Conservation (phyloP, 23 tunicate species). For the Botrylloides violaceus region DNA sequence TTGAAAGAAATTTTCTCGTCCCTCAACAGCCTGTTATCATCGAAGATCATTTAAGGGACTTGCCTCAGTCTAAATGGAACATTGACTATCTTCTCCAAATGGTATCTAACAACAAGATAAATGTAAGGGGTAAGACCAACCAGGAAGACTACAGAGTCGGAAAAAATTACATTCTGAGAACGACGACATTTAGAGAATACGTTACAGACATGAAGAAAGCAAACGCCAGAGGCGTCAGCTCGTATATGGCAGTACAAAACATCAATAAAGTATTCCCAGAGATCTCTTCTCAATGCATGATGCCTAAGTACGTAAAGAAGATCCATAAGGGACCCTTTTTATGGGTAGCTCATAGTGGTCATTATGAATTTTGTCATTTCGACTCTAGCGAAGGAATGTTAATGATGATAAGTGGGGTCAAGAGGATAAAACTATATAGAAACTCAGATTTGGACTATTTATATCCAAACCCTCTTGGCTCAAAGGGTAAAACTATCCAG, state of each 20-base stretch:
- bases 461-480: slow-evolving; percentile 92
- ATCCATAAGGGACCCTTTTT: slow-evolving; percentile 91
- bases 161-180: slow-evolving; percentile 52
- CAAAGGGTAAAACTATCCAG: slow-evolving; percentile 94
- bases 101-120: slow-evolving; percentile 59
- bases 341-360: slow-evolving; percentile 86
- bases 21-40: slow-evolving; percentile 55
- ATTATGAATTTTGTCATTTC: slow-evolving; percentile 95
- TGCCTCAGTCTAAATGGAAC: slow-evolving; percentile 62
- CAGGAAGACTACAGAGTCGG: slow-evolving; percentile 66
- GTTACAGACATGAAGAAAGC: slow-evolving; percentile 40
- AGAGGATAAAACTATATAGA: slow-evolving; percentile 51
- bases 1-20: slow-evolving; percentile 46
- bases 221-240: slow-evolving; percentile 34
- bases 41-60: slow-evolving; percentile 25
- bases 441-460: slow-evolving; percentile 53
- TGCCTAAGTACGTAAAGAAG: slow-evolving; percentile 63
- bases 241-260: slow-evolving; percentile 96
- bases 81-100: slow-evolving; percentile 47
- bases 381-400: slow-evolving; percentile 96
- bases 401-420: slow-evolving; percentile 92
- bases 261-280: slow-evolving; percentile 80
- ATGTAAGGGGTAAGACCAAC: slow-evolving; percentile 77
- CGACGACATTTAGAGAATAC: slow-evolving; percentile 73
- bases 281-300: slow-evolving; percentile 35